phyloP scores from a whole-genome alignment of 2,888 invertebrate species.

The Blastobasis adustella region DNA sequence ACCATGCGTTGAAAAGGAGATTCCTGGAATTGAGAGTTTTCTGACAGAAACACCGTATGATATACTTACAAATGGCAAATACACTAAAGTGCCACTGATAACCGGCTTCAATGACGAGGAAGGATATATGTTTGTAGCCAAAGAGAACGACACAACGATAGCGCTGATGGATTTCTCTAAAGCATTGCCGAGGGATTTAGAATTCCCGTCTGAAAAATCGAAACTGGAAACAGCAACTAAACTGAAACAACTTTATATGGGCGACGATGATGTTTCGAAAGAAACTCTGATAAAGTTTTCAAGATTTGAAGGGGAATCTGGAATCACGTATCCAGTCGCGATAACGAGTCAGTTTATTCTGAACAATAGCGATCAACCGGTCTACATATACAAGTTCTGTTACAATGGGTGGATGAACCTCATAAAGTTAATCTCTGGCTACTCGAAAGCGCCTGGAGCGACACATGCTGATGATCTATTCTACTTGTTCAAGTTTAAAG shows the following conservation, averaged over 20 bases:
- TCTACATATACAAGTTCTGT: constrained; percentile 48
- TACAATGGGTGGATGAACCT: constrained; percentile 56
- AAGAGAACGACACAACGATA: constrained; percentile 55
- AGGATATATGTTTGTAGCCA: constrained; percentile 55
- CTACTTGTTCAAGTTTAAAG: constrained; percentile 49
- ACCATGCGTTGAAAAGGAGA: constrained; percentile 48
- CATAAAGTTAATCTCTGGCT: constrained; percentile 40
- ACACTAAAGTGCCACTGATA: constrained; percentile 49
- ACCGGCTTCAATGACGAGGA: constrained; percentile 57
- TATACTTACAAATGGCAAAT: constrained; percentile 36
- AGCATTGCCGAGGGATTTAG: constrained; percentile 50
- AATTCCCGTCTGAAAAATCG: constrained; percentile 33
- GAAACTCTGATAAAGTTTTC: constrained; percentile 43
- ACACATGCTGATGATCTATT: constrained; percentile 65
- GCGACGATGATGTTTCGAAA: constrained; percentile 46
- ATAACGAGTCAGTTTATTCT: constrained; percentile 39
- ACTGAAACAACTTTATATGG: constrained; percentile 54
- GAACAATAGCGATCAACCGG: constrained; percentile 28
- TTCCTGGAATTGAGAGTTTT: constrained; percentile 35
- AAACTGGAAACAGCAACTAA: constrained; percentile 28
- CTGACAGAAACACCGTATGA: constrained; percentile 47
- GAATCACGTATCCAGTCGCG: constrained; percentile 47
- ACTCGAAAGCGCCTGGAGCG: constrained; percentile 41
- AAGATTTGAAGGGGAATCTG: constrained; percentile 48
- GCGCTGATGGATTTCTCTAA: constrained; percentile 36